These are phyloP conservation scores for Rhipidura dahli DNA, from an alignment of 2,113 vertebrate genomes.

Conservation along the genomic window DNA sequence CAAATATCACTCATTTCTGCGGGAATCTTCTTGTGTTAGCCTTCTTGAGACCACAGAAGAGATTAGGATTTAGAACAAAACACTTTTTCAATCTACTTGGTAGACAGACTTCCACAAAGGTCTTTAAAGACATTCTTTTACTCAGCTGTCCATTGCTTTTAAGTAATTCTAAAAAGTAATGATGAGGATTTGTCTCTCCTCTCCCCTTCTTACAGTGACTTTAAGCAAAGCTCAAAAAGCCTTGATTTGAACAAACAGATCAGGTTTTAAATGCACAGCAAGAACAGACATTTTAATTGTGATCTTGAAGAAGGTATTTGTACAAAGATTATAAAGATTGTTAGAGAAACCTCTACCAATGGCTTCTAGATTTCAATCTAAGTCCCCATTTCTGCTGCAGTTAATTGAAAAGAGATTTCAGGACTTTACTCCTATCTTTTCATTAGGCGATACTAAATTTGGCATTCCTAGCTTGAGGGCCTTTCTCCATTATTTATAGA, in stretches of 20 bases:
- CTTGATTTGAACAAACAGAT: slow-evolving; percentile 24
- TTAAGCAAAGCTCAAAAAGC: slow-evolving; percentile 27
- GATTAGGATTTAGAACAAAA: slow-evolving; percentile 67
- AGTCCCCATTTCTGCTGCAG: slow-evolving; percentile 15
- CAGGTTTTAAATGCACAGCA: neutral
- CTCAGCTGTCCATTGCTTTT: neutral
- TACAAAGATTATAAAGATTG: neutral
- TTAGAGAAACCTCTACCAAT: neutral
- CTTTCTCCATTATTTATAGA: slow-evolving; percentile 52
- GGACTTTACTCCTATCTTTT: slow-evolving; percentile 38
- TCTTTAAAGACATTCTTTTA: slow-evolving; percentile 19
- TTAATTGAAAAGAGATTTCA: slow-evolving; percentile 58
- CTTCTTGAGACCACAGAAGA: slow-evolving; percentile 50
- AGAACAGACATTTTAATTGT: neutral
- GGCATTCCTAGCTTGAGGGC: slow-evolving; percentile 47
- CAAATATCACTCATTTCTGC: slow-evolving; percentile 46
- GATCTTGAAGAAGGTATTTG: neutral
- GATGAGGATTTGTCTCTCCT: slow-evolving; percentile 21
- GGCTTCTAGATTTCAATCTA: slow-evolving; percentile 21
- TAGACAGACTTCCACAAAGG: neutral
- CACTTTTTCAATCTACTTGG: slow-evolving; percentile 60
- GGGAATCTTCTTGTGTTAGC: slow-evolving; percentile 51
- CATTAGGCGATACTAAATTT: slow-evolving; percentile 59
- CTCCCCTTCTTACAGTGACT: neutral
- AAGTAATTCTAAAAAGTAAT: slow-evolving; percentile 37